phyloP scores from a whole-genome alignment of 2,797 vertebrate species.

The Crenuchus spilurus region DNA sequence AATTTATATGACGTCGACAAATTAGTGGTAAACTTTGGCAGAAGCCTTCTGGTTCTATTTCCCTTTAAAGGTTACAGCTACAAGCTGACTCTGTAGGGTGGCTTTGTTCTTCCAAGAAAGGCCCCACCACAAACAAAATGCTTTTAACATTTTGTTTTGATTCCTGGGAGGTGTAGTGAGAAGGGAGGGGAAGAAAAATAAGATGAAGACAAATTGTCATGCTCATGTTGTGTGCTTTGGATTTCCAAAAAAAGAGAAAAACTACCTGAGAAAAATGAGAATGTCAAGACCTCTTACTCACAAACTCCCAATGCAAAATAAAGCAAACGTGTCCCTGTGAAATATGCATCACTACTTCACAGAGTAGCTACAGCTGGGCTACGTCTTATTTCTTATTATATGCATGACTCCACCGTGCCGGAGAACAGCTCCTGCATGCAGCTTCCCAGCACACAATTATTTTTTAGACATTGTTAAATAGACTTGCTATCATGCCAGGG shows the following conservation, averaged over 20 bases:
- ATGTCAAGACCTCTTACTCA: conserved; percentile 46
- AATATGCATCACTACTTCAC: conserved; percentile 41
- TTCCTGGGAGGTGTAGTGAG: conserved; percentile 26
- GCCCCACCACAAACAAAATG: conserved; percentile 34
- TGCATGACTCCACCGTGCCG: conserved; percentile 14
- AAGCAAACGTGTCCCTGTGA: conserved; percentile 21
- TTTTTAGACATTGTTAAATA: neutral
- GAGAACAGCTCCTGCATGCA: neutral
- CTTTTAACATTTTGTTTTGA: conserved; percentile 48
- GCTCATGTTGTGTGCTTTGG: conserved; percentile 33
- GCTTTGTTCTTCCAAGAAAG: conserved; percentile 38
- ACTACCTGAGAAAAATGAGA: conserved; percentile 54
- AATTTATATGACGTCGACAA: conserved; percentile 55
- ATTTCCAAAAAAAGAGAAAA: conserved; percentile 52
- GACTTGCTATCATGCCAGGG: neutral
- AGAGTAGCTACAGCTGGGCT: conserved; percentile 36
- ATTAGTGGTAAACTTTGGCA: conserved; percentile 50
- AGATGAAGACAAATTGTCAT: conserved; percentile 49
- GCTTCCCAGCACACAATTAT: neutral
- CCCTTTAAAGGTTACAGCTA: conserved; percentile 49
- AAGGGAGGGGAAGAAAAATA: conserved; percentile 33
- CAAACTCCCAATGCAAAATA: conserved; percentile 37
- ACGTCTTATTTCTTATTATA: conserved; percentile 30
- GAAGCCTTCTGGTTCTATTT: conserved; percentile 33
- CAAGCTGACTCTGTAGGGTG: conserved; percentile 41